phyloP scores from a whole-genome alignment of 2,113 vertebrate genomes.

The Perca fluviatilis region DNA sequence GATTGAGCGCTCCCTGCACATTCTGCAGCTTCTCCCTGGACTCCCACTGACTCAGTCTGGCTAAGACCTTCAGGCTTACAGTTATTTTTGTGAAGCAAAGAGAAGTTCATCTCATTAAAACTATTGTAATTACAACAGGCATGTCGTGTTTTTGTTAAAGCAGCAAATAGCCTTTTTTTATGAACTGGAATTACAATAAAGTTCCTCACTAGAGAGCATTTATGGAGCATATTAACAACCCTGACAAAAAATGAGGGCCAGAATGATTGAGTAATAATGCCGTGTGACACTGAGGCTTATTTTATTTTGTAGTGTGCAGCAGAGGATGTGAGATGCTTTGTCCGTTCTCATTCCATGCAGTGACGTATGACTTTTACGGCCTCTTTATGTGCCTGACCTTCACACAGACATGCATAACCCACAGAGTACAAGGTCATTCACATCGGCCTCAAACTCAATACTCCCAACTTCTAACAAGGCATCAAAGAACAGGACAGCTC shows the following conservation, averaged over 20 bases:
- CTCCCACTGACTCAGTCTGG: slow-evolving; percentile 26
- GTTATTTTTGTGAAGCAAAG: slow-evolving; percentile 20
- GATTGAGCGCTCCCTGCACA: background rate
- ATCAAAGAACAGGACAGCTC: slow-evolving; percentile 36
- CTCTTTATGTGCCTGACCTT: slow-evolving; percentile 57
- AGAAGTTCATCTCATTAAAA: slow-evolving; percentile 55
- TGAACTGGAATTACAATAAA: slow-evolving; percentile 29
- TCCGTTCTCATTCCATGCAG: slow-evolving; percentile 27
- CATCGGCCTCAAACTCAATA: slow-evolving; percentile 7
- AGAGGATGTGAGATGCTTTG: slow-evolving; percentile 38
- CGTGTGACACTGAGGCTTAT: slow-evolving; percentile 25
- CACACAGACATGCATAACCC: slow-evolving; percentile 13
- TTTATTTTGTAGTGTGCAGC: slow-evolving; percentile 48
- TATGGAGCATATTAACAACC: slow-evolving; percentile 32
- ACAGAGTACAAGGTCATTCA: slow-evolving; percentile 43
- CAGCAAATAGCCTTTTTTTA: slow-evolving; percentile 43
- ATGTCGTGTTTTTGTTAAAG: slow-evolving; percentile 48
- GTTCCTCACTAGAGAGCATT: slow-evolving; percentile 29
- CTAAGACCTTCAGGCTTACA: slow-evolving; percentile 24
- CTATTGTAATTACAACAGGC: slow-evolving; percentile 52
- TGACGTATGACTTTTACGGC: slow-evolving; percentile 52
- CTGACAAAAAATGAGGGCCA: slow-evolving; percentile 16
- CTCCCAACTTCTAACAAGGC: slow-evolving; percentile 6
- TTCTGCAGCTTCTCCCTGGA: slow-evolving; percentile 14
- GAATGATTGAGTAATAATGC: slow-evolving; percentile 53